Evolutionary conservation across 2,113 vertebrate species (phyloP).

Genomic region (Erinaceus europaeus): DNA sequence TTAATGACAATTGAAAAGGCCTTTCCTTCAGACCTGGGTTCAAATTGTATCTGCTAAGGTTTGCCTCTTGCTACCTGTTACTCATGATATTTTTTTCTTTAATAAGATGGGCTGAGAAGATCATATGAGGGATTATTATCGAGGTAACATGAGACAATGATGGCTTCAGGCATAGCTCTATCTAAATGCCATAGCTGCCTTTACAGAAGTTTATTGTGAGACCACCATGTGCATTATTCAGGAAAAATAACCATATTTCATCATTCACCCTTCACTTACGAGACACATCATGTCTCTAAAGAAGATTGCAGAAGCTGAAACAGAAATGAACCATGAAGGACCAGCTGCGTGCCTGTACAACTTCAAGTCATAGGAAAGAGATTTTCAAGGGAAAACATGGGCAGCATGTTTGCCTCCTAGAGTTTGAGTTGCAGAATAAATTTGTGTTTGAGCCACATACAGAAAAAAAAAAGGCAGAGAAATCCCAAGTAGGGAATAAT

Average conservation of each 20-base stretch:
- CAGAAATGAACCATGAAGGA: not conserved
- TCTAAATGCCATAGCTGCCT: not conserved
- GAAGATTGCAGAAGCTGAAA: not conserved
- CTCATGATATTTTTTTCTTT: not conserved
- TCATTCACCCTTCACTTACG: not conserved
- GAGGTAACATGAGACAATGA: not conserved
- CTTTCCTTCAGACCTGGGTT: not conserved
- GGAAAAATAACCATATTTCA: not conserved
- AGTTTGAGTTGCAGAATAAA: not conserved
- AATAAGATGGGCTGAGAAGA: not conserved
- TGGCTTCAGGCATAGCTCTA: not conserved
- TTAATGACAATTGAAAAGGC: too few relatives aligned
- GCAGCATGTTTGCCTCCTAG: not conserved
- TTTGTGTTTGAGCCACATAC: not conserved
- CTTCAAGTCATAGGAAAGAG: not conserved
- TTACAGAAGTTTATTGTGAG: not conserved
- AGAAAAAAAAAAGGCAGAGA: not conserved
- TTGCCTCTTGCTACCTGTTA: not conserved
- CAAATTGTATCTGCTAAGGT: not conserved
- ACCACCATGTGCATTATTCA: not conserved
- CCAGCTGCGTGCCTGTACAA: accelerated
- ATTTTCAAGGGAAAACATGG: not conserved
- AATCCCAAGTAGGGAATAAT: not conserved
- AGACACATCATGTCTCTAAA: not conserved
- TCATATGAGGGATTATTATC: not conserved